These are phyloP conservation scores for Neoseiulus cucumeris DNA, from an alignment of 1,140 invertebrate genomes.

Conservation along the genomic window DNA sequence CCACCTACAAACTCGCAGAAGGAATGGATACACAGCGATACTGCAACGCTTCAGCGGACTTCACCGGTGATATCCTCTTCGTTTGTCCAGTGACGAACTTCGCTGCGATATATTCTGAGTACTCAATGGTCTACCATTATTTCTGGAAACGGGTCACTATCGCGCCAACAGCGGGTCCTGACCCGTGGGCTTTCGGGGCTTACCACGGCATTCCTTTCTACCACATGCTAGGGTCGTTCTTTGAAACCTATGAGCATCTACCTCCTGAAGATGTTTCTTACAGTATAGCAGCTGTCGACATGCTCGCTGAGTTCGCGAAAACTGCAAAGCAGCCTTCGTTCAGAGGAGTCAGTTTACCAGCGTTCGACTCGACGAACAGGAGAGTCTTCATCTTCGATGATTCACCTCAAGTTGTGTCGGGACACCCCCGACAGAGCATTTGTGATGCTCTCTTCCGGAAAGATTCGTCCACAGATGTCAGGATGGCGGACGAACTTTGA, in stretches of 20 bases:
- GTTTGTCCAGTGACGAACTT: not conserved
- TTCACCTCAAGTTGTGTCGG: not conserved
- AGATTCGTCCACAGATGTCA: too few relatives aligned
- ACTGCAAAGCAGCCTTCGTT: not conserved
- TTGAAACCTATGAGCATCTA: not conserved
- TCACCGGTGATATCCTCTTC: not conserved
- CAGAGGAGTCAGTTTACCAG: not conserved
- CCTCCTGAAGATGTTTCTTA: not conserved
- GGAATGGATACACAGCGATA: not conserved
- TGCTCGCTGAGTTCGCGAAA: not conserved
- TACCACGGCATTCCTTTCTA: not conserved
- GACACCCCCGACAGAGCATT: not conserved
- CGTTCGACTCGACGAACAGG: not conserved
- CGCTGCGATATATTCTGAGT: not conserved
- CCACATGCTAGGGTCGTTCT: conserved; percentile 1
- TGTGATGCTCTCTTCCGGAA: not conserved
- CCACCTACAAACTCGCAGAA: not conserved
- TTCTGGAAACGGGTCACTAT: not conserved
- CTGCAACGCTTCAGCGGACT: not conserved
- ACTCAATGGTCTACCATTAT: not conserved
- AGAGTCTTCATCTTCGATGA: not conserved
- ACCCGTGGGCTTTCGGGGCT: not conserved
- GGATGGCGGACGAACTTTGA: too few relatives aligned
- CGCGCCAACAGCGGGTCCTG: not conserved
- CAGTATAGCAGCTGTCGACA: not conserved